phyloP scores from a whole-genome alignment of 2,888 invertebrate species.

The Andrena haemorrhoa region DNA sequence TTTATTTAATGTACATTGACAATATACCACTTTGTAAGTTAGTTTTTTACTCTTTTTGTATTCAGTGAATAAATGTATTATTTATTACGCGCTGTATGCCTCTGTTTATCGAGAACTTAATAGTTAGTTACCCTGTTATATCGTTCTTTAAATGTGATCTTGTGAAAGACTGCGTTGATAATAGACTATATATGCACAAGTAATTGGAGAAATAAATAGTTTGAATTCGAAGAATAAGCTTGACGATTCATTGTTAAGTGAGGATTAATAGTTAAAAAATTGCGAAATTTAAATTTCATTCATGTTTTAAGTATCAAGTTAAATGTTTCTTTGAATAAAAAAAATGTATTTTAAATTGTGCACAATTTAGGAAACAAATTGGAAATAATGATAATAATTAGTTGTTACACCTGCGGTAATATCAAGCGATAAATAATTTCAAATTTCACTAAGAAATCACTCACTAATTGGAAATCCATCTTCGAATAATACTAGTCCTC shows the following conservation, averaged over 20 bases:
- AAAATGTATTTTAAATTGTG: no score
- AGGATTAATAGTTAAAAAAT: no score
- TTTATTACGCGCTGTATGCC: neutral
- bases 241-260: no score
- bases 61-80: conserved; percentile 27
- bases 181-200: neutral
- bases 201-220: neutral
- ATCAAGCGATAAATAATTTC: neutral
- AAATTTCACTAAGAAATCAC: neutral
- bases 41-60: conserved; percentile 30
- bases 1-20: conserved; percentile 11
- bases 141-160: neutral
- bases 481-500: neutral
- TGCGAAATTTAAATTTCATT: no score
- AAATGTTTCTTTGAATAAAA: no score
- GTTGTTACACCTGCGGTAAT: neutral
- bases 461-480: neutral
- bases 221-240: no score
- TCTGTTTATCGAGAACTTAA: neutral
- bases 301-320: no score
- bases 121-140: no score
- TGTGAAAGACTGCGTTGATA: neutral
- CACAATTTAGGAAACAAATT: no score
- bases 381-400: neutral
- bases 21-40: conserved; percentile 11